Conservation (phyloP, 2,888 invertebrate species). For the Cryptocheilus praepositus region DNA sequence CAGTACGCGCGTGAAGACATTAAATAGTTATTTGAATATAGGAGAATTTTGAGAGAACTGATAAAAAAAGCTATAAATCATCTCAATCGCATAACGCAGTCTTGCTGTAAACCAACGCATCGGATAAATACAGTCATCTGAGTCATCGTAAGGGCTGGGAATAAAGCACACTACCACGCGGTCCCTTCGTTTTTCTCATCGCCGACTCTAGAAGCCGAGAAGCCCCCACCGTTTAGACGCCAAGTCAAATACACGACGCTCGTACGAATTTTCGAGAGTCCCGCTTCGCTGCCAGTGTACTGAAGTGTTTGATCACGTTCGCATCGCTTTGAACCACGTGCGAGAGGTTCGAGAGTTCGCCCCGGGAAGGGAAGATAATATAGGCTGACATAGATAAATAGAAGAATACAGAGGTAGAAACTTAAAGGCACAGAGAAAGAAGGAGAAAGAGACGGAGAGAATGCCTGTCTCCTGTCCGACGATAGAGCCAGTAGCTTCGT, state of each 20-base stretch:
- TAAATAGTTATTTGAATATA: no score
- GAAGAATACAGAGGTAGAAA: not conserved
- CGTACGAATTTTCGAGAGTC: constrained; percentile 44
- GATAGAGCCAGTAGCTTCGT: constrained; percentile 29
- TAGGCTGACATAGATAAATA: constrained; percentile 9
- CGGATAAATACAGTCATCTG: not conserved
- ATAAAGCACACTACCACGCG: not conserved
- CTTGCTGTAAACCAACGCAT: no score
- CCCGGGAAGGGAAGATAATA: constrained; percentile 2
- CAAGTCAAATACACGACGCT: constrained; percentile 22
- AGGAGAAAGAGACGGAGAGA: constrained; percentile 1
- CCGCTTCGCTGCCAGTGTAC: constrained; percentile 13
- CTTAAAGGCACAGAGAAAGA: constrained; percentile 10
- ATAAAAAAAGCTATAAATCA: no score
- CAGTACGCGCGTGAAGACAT: no score
- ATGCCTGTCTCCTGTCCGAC: constrained; percentile 11
- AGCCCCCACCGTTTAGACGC: constrained; percentile 3
- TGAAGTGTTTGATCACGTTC: constrained; percentile 55
- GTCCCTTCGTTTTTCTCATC: not conserved
- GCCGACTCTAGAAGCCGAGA: not conserved
- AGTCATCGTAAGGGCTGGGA: not conserved
- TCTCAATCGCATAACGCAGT: no score
- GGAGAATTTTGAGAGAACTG: no score
- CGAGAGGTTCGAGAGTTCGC: constrained; percentile 43
- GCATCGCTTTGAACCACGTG: constrained; percentile 48